These are phyloP conservation scores for Cyphomyrus discorhynchus DNA, from an alignment of 2,113 vertebrate species.

Conservation along the genomic window DNA sequence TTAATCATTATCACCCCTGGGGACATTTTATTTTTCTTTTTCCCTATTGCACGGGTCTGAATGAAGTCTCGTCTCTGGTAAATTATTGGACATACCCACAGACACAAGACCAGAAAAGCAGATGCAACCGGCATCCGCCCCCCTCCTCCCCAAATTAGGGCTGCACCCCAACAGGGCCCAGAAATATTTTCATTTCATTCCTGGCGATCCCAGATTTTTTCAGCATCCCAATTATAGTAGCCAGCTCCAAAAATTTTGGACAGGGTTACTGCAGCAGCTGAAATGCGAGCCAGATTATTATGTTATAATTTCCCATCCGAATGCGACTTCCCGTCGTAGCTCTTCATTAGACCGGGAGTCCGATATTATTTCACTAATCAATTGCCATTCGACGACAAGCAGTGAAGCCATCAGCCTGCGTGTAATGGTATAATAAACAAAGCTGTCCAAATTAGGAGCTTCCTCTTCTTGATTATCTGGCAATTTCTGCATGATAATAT, in stretches of 20 bases:
- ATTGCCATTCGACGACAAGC: not conserved
- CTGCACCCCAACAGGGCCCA: not conserved
- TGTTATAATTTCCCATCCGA: not conserved
- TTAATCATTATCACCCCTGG: not conserved
- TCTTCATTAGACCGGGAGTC: not conserved
- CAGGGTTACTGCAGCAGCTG: not conserved
- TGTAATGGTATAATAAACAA: slow-evolving; percentile 11
- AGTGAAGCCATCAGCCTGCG: not conserved
- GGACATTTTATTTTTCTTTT: not conserved
- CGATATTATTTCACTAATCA: slow-evolving; percentile 14
- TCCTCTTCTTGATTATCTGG: slow-evolving; percentile 4
- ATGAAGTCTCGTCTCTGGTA: not conserved
- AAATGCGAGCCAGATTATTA: not conserved
- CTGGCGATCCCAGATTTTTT: not conserved
- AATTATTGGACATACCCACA: not conserved
- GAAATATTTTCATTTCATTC: not conserved
- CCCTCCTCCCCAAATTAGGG: not conserved
- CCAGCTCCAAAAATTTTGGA: not conserved
- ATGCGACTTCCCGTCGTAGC: not conserved
- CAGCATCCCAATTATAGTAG: not conserved
- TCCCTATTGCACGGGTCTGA: not conserved
- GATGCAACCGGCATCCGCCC: not conserved
- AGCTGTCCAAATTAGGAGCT: not conserved
- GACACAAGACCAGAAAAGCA: not conserved
- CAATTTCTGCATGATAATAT: slow-evolving; percentile 13